Evolutionary conservation across 2,797 vertebrate genomes (phyloP).

Genomic region (Emydoidea blandingii): DNA sequence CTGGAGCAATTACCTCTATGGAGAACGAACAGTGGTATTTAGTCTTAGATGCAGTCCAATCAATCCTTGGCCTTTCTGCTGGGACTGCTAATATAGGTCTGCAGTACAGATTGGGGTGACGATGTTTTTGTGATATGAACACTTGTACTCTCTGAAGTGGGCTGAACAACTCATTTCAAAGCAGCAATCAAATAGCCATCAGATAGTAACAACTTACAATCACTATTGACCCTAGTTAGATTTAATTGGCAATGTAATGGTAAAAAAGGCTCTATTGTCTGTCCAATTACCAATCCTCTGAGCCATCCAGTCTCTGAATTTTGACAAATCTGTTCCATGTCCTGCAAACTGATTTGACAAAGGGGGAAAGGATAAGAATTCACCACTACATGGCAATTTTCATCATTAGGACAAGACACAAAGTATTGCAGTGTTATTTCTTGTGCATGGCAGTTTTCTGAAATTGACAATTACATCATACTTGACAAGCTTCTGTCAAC

Average conservation of each 20-base stretch:
- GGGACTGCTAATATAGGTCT: conserved; percentile 23
- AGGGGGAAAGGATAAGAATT: background rate
- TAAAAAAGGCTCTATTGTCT: conserved; percentile 7
- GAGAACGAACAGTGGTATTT: conserved; percentile 26
- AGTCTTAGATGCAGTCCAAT: background rate
- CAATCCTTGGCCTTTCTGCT: conserved; percentile 28
- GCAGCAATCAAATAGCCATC: conserved; percentile 22
- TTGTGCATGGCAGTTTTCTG: background rate
- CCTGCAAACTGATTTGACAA: background rate
- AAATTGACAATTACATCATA: background rate
- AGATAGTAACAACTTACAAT: conserved; percentile 17
- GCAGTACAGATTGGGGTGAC: background rate
- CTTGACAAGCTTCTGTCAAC: background rate
- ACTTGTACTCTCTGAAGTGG: conserved; percentile 20
- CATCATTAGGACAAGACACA: background rate
- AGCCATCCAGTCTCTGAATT: background rate
- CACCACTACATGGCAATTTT: background rate
- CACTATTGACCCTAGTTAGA: conserved; percentile 1
- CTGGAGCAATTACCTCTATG: conserved; percentile 42
- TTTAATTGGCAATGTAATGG: conserved; percentile 38
- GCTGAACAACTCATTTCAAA: conserved; percentile 41
- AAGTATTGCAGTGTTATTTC: background rate
- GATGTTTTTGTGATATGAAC: background rate
- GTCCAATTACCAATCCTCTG: conserved; percentile 2
- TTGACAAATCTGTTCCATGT: background rate